Conservation (phyloP, 2,888 invertebrate genomes). For the Deilephila porcellus region DNA sequence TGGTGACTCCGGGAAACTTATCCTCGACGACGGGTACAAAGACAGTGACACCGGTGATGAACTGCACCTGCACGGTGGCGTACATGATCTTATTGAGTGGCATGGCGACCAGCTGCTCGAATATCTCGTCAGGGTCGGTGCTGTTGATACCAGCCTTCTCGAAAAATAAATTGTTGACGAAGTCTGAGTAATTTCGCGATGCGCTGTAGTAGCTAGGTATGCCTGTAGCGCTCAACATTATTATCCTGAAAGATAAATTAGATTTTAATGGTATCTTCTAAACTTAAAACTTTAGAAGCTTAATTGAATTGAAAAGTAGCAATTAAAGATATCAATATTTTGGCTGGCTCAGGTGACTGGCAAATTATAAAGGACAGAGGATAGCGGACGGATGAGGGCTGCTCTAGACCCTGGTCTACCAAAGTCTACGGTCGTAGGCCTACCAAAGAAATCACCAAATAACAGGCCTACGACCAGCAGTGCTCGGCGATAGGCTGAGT, state of each 20-base stretch:
- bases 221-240: conserved; percentile 58
- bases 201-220: conserved; percentile 53
- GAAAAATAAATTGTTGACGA: conserved; percentile 39
- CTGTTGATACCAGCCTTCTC: not conserved
- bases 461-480: no score
- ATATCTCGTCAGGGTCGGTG: conserved; percentile 9
- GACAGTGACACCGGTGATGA: conserved; percentile 36
- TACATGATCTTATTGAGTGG: not conserved
- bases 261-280: no score
- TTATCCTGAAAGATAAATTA: conserved; percentile 45
- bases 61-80: conserved; percentile 31
- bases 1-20: conserved; percentile 38
- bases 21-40: conserved; percentile 47
- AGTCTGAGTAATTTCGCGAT: conserved; percentile 52
- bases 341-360: no score
- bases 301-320: no score
- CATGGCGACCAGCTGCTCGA: not conserved
- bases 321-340: no score
- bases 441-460: no score
- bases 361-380: no score
- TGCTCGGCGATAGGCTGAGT: no score
- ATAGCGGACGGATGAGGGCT: no score
- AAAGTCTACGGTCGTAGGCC: no score
- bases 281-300: no score
- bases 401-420: no score